Evolutionary conservation across 2,888 invertebrate species (phyloP), one percentile per base, ranked within the genome.

Genomic region (Lithosia quadra): DNA sequence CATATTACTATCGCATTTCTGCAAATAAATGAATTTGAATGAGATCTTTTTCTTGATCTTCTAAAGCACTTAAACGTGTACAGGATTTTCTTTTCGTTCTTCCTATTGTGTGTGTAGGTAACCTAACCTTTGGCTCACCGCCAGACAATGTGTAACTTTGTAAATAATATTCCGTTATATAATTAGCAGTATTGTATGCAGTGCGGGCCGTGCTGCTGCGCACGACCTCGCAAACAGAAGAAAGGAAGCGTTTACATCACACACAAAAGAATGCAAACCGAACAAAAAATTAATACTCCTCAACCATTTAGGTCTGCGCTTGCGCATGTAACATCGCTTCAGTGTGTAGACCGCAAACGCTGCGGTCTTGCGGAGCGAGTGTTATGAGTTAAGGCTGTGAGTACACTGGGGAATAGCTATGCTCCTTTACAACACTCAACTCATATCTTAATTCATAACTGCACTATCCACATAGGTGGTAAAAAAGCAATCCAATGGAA

Each of bases 331-430:
- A 69, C 53, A 36, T 36, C 71, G 65, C 65, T 58, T 69, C 65
- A 65, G 59, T 60, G 71, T 36, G 65, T 68, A 60, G 62, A 74
- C 81, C 77, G 53, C 79, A 79, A 72, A 59, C 57, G 60, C 9
- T 76, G 79, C 65, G 73, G 71, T 72, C 59, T 67, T 64, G 61
- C 57, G 49, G 43, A 21, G 21, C 39, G 36, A 49, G 24, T 57
- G 10, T 10, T 61, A 34, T 49, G 56, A 57, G 3, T n/a, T 65
- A 61, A 56, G 22, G 21, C 22, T 21, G 24, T 13, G 36, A 22
- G 58, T 21, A 36, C 28, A 68, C 43, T 15, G 13, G 21, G n/a
- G 21, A 36, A 56, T 15, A 36, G 15, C 21, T n/a, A 0, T 18
- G 1, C 9, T n/a, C 10, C 11, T 18, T 18, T 18, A 28, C 28